Conservation (phyloP, 2,113 vertebrate genomes). For the Dinomys branickii region DNA sequence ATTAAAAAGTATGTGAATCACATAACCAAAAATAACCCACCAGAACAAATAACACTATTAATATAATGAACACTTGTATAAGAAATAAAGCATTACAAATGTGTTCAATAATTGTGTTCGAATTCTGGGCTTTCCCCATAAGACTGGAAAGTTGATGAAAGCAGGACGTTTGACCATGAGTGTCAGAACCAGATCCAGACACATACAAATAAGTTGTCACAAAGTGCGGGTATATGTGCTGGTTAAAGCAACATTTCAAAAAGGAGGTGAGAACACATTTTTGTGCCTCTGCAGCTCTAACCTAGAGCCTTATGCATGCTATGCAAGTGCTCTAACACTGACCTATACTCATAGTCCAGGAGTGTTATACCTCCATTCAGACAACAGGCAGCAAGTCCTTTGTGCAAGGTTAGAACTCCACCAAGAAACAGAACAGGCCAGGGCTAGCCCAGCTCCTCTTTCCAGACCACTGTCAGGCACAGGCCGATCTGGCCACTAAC, state of each 20-base stretch:
- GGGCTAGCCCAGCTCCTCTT: not conserved
- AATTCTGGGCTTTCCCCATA: not conserved
- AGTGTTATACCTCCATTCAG: not conserved
- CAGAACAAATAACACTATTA: not conserved
- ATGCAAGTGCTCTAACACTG: not conserved
- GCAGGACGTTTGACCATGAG: not conserved
- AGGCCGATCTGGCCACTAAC: not conserved
- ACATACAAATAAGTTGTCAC: accelerated
- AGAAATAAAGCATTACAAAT: not conserved
- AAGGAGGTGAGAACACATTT: not conserved
- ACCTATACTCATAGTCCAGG: not conserved
- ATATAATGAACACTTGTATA: not conserved
- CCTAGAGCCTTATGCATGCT: not conserved
- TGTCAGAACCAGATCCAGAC: not conserved
- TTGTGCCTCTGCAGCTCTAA: not conserved
- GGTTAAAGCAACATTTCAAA: not conserved
- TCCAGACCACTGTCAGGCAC: not conserved
- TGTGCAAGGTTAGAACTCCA: not conserved
- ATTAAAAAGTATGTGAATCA: not conserved
- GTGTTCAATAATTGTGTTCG: not conserved
- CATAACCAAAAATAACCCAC: not conserved
- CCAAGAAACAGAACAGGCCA: not conserved
- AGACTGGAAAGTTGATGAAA: not conserved
- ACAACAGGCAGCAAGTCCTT: not conserved
- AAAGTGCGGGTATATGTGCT: not conserved